Base-by-base conservation (phyloP, 2,888 invertebrate species). In the Philhelius pedissequus region DNA sequence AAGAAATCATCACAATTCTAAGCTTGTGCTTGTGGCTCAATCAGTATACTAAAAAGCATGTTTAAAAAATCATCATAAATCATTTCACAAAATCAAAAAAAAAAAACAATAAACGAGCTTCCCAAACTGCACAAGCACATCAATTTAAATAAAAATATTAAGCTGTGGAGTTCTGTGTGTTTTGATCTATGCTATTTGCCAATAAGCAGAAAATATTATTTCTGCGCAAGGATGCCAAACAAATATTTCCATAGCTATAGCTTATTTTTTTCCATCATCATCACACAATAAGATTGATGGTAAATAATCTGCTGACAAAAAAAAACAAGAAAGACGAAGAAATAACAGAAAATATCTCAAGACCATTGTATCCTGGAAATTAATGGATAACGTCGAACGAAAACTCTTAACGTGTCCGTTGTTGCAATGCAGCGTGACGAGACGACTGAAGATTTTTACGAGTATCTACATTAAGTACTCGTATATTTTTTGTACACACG, bases 261-360 rank as follows among this genome's bases (percentile, higher is more conserved):
- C 6, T 11, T 15, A 3, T 30, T 27, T 48, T 35, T 48, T 48
- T 45, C 9, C 8, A 5, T 6, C 25, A 3, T 18, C 11, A 25
- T 27, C 60, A 40, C 40, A 40, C 40, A 62, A 54, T 30, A 32
- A 64, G 64, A 64, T 74, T 74, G 64, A 74, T 74, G 74, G 25
- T 7, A 27, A 25, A 54, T 40, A 74, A 64, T 64, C 54, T 62
- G 1, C 48, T 22, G 11, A 11, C 22, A 9, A 48, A 22, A 45
- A 32, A 15, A 30, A 48, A 30, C 52, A 45, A 27, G 5, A 27
- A 3, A 27, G 5, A 5, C 3, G 27, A 27, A 27, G 27, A 27
- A 27, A 27, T 4, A 4, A 5, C 3, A 5, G 5, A 5, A 5
- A 27, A 27, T 4, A 4, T 56, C 54, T 45, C 22, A n/a, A 11